Evolutionary conservation across 2,888 invertebrate genomes (phyloP), one percentile per base, ranked within the genome.

Genomic region (Electrophaes corylata): DNA sequence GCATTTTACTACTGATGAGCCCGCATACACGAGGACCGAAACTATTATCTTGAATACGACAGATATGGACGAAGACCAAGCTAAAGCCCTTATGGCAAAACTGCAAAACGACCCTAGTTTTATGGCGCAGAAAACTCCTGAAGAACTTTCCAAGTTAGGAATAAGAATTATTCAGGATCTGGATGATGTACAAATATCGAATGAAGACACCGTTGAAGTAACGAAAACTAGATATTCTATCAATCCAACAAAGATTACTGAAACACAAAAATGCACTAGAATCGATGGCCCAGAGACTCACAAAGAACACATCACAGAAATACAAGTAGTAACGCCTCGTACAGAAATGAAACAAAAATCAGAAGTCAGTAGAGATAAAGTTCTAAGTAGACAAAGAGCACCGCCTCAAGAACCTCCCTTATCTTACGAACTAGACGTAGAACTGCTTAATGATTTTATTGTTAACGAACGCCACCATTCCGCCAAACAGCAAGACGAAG

Each of bases 241-340:
- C 5, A 88, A 91, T 56, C 86, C 91, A 0, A 66, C 84, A 20
- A 74, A 79, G n/a, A 87, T 92, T 37, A 81, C 89, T 44, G 81
- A 88, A 37, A 78, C 83, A 39, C 84, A 90, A 64, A 91, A 87
- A 64, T 77, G 77, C 43, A 66, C 70, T 14, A 79, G 75, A 71
- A 66, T 70, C 5, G 81, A 78, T 33, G 63, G 57, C 69, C 78
- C 56, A 73, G 58, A 57, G n/a, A 47, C 48, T 35, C 57, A 55
- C 33, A 82, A 92, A 71, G 94, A 94, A 20, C 95, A 95, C 73
- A 92, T 96, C 29, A 96, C 95, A 37, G 96, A 96, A 84, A 96
- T 96, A 57, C 94, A 95, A 83, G 95, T 95, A 0, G 84, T 93
- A 1, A 93, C 94, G 12, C 92, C 93, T 4, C 84, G 86, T 41